Evolutionary conservation across 2,113 vertebrate species (phyloP).

Genomic region (Ascaphus truei): DNA sequence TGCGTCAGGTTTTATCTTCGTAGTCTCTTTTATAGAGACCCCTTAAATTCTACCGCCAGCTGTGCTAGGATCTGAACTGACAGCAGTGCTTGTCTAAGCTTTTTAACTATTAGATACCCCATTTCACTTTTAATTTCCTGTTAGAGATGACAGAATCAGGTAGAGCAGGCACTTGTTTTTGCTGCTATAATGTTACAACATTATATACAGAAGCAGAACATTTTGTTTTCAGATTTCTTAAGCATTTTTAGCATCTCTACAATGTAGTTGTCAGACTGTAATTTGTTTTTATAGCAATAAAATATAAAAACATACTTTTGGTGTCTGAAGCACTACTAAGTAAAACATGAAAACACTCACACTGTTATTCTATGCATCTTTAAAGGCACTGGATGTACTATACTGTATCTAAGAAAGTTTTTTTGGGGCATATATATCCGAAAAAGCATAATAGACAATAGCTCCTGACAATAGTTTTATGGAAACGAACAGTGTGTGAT

Average conservation of each 20-base stretch:
- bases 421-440: background rate
- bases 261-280: too few species aligned
- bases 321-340: conserved; percentile 6
- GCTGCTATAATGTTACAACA: too few species aligned
- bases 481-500: conserved; percentile 52
- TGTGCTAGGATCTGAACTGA: too few species aligned
- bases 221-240: background rate
- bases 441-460: conserved; percentile 23
- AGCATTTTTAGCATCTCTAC: background rate
- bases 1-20: too few species aligned
- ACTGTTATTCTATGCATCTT: background rate
- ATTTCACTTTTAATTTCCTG: too few species aligned
- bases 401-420: background rate
- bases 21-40: background rate
- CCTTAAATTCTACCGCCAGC: background rate
- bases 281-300: too few species aligned
- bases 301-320: conserved; percentile 3
- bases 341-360: conserved; percentile 19
- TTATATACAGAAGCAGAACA: background rate
- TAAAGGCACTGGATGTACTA: conserved; percentile 7
- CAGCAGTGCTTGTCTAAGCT: too few species aligned
- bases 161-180: too few species aligned
- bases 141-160: too few species aligned
- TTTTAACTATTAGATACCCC: background rate
- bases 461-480: conserved; percentile 47